A percentile compares a stretch with the other conserved stretches of the same genome.
phyloP scores from a whole-genome alignment of 2,797 vertebrate species.

The Phoebastria nigripes region DNA sequence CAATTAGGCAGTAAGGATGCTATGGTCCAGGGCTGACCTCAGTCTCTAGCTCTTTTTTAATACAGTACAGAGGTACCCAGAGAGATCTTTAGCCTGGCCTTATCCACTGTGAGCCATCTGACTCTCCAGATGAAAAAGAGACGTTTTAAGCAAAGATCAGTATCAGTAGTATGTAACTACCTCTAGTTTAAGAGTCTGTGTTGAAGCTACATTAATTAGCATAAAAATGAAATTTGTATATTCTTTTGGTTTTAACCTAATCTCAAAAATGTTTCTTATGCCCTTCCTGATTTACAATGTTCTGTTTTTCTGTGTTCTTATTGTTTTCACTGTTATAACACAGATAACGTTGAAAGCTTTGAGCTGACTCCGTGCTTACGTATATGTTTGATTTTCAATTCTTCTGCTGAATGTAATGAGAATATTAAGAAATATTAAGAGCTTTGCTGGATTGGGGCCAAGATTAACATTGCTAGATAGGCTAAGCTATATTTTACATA shows the following conservation, averaged over 20 bases:
- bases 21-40: not conserved
- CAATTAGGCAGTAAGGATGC: not conserved
- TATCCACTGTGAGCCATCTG: not conserved
- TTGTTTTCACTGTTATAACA: not conserved
- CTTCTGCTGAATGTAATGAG: not conserved
- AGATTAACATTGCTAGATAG: not conserved
- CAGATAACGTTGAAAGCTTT: not conserved
- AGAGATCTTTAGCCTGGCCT: not conserved
- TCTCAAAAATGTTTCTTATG: not conserved
- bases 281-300: not conserved
- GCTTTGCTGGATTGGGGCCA: not conserved
- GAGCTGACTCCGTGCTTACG: not conserved
- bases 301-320: not conserved
- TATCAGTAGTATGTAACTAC: not conserved
- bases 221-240: not conserved
- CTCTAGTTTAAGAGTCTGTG: not conserved
- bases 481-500: conserved; percentile 1
- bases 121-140: not conserved
- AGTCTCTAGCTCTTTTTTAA: not conserved
- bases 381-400: not conserved
- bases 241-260: not conserved
- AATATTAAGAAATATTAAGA: conserved; percentile 41
- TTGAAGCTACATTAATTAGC: not conserved
- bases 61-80: not conserved
- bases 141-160: not conserved